Evolutionary conservation across 2,888 invertebrate genomes (phyloP).

Genomic region (Drosophila formosana): DNA sequence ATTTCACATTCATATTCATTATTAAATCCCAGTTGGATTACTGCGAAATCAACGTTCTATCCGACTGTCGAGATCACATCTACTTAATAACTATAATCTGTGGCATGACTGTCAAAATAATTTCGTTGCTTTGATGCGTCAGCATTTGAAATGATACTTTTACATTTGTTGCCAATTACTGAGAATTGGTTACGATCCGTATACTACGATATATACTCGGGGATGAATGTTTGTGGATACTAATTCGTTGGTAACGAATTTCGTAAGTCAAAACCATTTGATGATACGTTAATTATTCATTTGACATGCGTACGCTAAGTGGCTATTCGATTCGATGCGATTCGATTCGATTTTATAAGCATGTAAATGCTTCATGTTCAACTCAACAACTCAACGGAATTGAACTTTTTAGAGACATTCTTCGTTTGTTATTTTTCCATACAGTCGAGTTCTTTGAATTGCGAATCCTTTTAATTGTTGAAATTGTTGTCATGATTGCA

Average conservation of each 20-base stretch:
- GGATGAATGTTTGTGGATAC: constrained; percentile 6
- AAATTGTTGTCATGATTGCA: constrained; percentile 1
- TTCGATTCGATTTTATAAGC: constrained; percentile 10
- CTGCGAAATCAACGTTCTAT: too few species aligned
- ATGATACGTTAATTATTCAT: constrained; percentile 37
- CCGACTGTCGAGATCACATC: not conserved
- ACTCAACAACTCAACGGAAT: not conserved
- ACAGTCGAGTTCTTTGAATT: not conserved
- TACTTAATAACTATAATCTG: not conserved
- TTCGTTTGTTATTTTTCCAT: not conserved
- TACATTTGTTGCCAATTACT: constrained; percentile 8
- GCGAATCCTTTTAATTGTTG: not conserved
- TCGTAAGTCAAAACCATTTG: constrained; percentile 18
- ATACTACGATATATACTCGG: not conserved
- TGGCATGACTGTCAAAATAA: constrained; percentile 1
- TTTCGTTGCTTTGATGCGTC: not conserved
- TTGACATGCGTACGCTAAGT: constrained; percentile 48
- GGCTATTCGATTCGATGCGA: not conserved
- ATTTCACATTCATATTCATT: too few species aligned
- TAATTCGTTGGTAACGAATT: constrained; percentile 52
- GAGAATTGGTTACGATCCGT: constrained; percentile 2
- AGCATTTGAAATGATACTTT: not conserved
- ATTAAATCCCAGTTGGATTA: too few species aligned
- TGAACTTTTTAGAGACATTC: not conserved
- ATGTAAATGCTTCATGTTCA: constrained; percentile 24